Percentiles rank a stretch among this genome's conserved stretches.
These are phyloP conservation scores for Wiebesia pumilae DNA, from an alignment of 1,140 invertebrate species.

Conservation along the genomic window DNA sequence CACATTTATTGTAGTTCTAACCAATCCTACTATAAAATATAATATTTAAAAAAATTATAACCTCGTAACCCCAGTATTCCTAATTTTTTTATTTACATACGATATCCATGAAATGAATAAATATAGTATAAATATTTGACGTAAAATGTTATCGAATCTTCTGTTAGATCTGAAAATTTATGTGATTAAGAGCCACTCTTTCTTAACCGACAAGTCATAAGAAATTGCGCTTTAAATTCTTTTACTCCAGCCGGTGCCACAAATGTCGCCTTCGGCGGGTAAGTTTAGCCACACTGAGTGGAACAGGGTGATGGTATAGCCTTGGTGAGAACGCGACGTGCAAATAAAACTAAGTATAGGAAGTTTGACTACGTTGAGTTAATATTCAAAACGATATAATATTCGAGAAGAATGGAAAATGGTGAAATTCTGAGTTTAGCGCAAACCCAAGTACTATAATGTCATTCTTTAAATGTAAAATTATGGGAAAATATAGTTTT, in stretches of 20 bases:
- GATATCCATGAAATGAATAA: too few species aligned
- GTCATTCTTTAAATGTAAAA: neutral
- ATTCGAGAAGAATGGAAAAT: neutral
- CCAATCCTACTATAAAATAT: too few species aligned
- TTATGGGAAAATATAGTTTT: neutral
- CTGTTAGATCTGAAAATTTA: constrained; percentile 6
- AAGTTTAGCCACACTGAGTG: constrained; percentile 31
- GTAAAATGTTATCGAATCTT: constrained; percentile 30
- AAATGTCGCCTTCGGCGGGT: neutral
- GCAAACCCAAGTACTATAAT: too few species aligned
- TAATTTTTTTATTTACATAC: neutral
- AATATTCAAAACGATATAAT: neutral
- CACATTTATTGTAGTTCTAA: too few species aligned
- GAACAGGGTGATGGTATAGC: too few species aligned
- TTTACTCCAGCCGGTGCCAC: neutral
- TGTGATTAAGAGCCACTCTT: constrained; percentile 26
- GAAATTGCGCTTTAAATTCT: constrained; percentile 46
- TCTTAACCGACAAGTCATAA: constrained; percentile 35
- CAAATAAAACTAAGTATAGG: neutral
- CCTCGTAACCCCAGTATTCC: neutral
- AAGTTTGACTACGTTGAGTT: constrained; percentile 57
- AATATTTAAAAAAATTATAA: too few species aligned
- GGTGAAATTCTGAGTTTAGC: neutral
- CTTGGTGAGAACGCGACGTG: neutral
- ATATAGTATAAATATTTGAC: neutral